These are phyloP conservation scores for Cyphomyrus plagiostoma DNA, from an alignment of 2,113 vertebrate genomes.

Conservation along the genomic window DNA sequence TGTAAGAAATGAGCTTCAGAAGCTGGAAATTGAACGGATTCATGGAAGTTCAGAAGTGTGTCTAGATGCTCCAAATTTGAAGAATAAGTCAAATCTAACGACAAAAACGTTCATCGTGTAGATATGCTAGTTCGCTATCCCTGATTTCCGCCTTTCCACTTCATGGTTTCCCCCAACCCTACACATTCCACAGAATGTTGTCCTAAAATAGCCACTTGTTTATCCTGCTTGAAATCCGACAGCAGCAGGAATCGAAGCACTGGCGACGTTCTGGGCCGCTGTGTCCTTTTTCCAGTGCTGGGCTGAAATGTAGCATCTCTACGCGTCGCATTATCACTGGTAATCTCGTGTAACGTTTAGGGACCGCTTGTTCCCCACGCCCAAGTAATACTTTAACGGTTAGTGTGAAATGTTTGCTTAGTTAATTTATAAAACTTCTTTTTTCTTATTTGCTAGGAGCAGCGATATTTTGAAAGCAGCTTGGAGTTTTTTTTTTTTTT, in stretches of 20 bases:
- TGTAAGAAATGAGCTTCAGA: background rate
- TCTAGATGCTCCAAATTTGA: background rate
- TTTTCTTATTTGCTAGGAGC: background rate
- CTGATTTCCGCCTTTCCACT: background rate
- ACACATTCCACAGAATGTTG: background rate
- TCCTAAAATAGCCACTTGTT: background rate
- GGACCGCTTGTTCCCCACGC: background rate
- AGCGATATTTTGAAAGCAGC: background rate
- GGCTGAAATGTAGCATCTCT: background rate
- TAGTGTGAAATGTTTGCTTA: background rate
- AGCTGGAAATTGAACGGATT: background rate
- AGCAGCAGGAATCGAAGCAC: background rate
- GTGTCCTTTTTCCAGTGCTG: background rate
- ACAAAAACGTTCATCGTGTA: background rate
- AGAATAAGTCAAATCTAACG: background rate
- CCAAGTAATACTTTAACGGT: background rate
- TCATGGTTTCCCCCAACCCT: background rate
- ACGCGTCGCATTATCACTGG: background rate
- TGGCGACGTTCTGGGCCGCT: background rate
- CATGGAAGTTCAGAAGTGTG: background rate
- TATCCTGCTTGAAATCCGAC: background rate
- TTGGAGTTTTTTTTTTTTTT: background rate
- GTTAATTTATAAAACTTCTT: background rate
- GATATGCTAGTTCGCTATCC: background rate
- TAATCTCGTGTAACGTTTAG: background rate